phyloP scores from a whole-genome alignment of 1,140 invertebrate species.

The Platyscapa corneri region DNA sequence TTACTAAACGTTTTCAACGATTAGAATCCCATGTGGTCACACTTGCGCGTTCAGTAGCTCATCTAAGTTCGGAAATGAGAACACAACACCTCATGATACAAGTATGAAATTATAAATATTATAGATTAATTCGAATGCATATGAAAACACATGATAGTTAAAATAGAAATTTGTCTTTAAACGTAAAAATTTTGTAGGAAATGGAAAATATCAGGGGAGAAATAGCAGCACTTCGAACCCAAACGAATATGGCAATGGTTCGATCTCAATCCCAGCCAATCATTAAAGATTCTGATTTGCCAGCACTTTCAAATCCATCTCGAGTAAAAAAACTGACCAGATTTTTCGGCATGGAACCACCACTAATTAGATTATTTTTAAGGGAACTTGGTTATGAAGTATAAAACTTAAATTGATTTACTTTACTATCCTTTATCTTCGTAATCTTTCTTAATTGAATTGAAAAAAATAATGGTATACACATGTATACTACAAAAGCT shows the following conservation, averaged over 20 bases:
- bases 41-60: constrained; percentile 92
- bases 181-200: constrained; percentile 76
- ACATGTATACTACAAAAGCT: too few relatives aligned
- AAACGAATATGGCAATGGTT: constrained; percentile 78
- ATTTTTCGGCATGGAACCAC: constrained; percentile 95
- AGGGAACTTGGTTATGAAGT: constrained; percentile 96
- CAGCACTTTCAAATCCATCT: constrained; percentile 86
- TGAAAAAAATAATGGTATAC: too few relatives aligned
- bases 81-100: constrained; percentile 84
- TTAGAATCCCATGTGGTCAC: constrained; percentile 95
- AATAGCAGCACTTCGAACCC: constrained; percentile 84
- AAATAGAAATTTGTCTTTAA: neutral
- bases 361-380: constrained; percentile 90
- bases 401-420: constrained; percentile 54
- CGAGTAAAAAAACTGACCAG: constrained; percentile 89
- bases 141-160: neutral
- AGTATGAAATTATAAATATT: neutral
- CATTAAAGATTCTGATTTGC: constrained; percentile 76
- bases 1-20: constrained; percentile 91
- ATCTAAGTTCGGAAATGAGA: constrained; percentile 93
- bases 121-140: neutral
- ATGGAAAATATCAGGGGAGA: constrained; percentile 91
- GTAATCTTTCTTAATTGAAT: neutral
- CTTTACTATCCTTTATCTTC: neutral
- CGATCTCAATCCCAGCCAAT: constrained; percentile 75